Evolutionary conservation across 2,113 vertebrate genomes (phyloP).

Genomic region (Anolis sagrei): DNA sequence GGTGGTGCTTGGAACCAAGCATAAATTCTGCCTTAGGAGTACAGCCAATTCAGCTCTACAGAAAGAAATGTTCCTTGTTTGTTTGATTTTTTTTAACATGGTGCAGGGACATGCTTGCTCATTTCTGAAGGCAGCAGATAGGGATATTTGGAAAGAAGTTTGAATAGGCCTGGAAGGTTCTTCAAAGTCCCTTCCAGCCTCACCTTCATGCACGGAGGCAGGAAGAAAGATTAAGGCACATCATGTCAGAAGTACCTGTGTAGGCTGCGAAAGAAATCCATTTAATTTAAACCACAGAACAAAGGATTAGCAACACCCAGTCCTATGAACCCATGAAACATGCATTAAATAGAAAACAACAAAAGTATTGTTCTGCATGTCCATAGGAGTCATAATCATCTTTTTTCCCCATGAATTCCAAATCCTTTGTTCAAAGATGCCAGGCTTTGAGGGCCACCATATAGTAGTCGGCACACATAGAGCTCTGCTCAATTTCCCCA

Average conservation of each 20-base stretch:
- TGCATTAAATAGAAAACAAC: constrained; percentile 12
- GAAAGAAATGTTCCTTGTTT: constrained; percentile 37
- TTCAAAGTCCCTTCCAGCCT: not conserved
- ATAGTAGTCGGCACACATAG: not conserved
- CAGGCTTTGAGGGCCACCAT: not conserved
- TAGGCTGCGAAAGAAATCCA: not conserved
- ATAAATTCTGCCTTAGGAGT: constrained; percentile 47
- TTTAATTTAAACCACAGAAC: constrained; percentile 11
- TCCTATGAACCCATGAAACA: not conserved
- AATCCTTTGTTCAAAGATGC: no score
- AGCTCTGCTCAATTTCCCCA: not conserved
- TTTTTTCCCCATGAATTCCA: not conserved
- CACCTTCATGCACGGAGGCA: not conserved
- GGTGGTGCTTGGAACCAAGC: constrained; percentile 54
- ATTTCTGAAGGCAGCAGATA: constrained; percentile 24
- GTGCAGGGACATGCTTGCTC: constrained; percentile 14
- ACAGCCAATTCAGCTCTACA: constrained; percentile 55
- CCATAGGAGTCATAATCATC: not conserved
- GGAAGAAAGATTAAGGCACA: not conserved
- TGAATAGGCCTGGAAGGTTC: not conserved
- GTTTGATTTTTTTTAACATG: constrained; percentile 11
- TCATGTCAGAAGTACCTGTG: not conserved
- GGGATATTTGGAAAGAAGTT: not conserved
- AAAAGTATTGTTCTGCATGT: not conserved
- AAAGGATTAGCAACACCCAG: constrained; percentile 2